Evolutionary conservation across 2,888 invertebrate genomes (phyloP), one percentile per base, ranked within the genome.

Genomic region (Megastigmus dorsalis): DNA sequence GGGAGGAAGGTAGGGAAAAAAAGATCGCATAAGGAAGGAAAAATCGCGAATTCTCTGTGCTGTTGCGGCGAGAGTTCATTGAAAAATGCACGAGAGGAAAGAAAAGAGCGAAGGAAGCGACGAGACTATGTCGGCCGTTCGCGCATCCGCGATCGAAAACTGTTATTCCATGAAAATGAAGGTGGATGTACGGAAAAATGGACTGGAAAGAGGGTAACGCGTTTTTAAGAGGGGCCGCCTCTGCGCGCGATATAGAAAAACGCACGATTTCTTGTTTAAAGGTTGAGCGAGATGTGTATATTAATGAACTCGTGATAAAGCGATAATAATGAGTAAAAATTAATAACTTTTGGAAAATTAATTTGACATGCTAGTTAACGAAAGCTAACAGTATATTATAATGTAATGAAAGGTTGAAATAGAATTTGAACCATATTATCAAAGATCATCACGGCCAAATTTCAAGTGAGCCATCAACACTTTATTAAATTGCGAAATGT

Each of bases 151-250:
- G 15, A 3, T 3, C 3, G 23, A 59, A 59, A 41, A 55, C 54
- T 66, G 43, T 54, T 66, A 54, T 66, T 66, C 36, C 43, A 54
- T n/a, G 66, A 66, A 54, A 66, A 66, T 55, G 54, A 30, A 41
- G 20, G 28, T 55, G 43, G 54, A 66, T 43, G 43, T 20, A 36
- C 50, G 63, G 50, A 15, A 63, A 38, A 50, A 63, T 23, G 63
- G 28, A 28, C 23, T 13, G 30, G 5, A 30, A 38, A n/a, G n/a
- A n/a, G n/a, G 30, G 20, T 18, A 36, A 63, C 20, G 45, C 13
- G 55, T 33, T 67, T 26, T 15, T 36, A 57, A 66, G 26, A 30
- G 20, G 33, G n/a, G 50, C 9, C 38, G 10, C 13, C 10, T 33
- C 33, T 13, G 38, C 38, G 38, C 38, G n/a, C n/a, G n/a, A n/a